Evolutionary conservation across 2,797 vertebrate species (phyloP), one percentile per base, ranked within the genome.

Genomic region (Tarsius wallacei): DNA sequence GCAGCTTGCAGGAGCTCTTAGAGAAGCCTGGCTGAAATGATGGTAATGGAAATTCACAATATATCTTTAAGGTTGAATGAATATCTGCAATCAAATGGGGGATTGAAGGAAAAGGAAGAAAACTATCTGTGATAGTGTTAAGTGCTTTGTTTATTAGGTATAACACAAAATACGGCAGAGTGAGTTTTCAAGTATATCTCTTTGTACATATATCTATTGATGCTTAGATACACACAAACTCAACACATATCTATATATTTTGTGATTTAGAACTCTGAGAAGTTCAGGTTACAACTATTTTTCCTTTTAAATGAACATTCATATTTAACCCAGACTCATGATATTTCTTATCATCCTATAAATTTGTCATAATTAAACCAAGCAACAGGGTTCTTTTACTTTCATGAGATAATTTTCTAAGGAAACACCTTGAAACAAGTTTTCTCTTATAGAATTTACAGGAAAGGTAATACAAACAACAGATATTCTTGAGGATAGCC

Each of bases 351-450:
- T 9, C 13, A 31, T 85, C 24, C 2, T 83, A 7, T 63, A 84
- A 71, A 15, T 31, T 47, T 21, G 24, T 0, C 28, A 7, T 61
- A 26, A 7, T 55, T 66, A 77, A 57, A 2, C 2, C 8, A 82
- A 24, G 6, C 55, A 94, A 94, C 84, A n/a, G 24, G 2, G 1
- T 31, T 21, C 4, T 87, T 83, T 74, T 63, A 70, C 24, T 93
- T 15, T 57, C 31, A 26, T 33, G 26, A 89, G 21, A 83, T 80
- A 24, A 33, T 80, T 95, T 97, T 87, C 70, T 93, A 22, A 77
- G 2, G 61, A 22, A 78, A 36, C 4, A 57, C 9, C 6, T 93
- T 77, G 68, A 66, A 28, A 57, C 5, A 89, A n/a, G 0, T 33
- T 90, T 95, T 86, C 4, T 2, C 31, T n/a, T 61, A 28, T 57